A percentile compares a stretch with the other conserved stretches of the same genome.
Evolutionary conservation across 1,140 invertebrate species (phyloP).

Genomic region (Drosophila nasuta): DNA sequence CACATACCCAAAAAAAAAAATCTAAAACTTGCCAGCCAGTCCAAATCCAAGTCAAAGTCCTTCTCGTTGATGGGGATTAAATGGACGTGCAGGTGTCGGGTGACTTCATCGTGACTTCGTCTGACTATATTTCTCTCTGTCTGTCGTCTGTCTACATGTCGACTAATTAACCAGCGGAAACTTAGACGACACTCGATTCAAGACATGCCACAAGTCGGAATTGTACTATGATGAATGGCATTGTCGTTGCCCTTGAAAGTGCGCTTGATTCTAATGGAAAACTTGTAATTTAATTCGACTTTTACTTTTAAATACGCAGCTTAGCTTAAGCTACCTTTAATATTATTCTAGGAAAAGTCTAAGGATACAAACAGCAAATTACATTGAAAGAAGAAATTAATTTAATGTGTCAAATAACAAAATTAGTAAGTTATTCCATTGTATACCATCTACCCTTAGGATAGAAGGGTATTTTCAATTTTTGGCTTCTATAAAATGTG

Average conservation of each 20-base stretch:
- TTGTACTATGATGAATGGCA: neutral
- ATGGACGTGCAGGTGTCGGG: conserved; percentile 5
- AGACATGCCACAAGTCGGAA: conserved; percentile 59
- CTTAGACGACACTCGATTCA: conserved; percentile 17
- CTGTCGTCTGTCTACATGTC: neutral
- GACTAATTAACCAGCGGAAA: conserved; percentile 64
- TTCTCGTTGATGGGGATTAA: neutral
- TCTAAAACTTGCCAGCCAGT: conserved; percentile 15
- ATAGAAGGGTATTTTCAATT: too few relatives aligned
- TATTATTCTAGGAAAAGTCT: too few relatives aligned
- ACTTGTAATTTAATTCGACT: neutral
- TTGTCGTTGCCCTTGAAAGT: neutral
- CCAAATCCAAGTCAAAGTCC: neutral
- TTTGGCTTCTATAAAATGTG: too few relatives aligned
- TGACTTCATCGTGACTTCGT: conserved; percentile 21
- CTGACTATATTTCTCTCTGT: conserved; percentile 7
- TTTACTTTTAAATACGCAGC: neutral
- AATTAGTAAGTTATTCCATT: too few relatives aligned
- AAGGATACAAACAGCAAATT: too few relatives aligned
- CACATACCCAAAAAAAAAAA: conserved; percentile 17
- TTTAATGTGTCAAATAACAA: too few relatives aligned
- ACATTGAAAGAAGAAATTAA: too few relatives aligned
- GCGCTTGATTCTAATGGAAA: neutral
- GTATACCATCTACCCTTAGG: too few relatives aligned
- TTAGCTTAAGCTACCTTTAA: neutral